Percentiles rank a stretch among this genome's conserved stretches.
phyloP scores from a whole-genome alignment of 2,888 invertebrate genomes.

The Coelinius sp. region DNA sequence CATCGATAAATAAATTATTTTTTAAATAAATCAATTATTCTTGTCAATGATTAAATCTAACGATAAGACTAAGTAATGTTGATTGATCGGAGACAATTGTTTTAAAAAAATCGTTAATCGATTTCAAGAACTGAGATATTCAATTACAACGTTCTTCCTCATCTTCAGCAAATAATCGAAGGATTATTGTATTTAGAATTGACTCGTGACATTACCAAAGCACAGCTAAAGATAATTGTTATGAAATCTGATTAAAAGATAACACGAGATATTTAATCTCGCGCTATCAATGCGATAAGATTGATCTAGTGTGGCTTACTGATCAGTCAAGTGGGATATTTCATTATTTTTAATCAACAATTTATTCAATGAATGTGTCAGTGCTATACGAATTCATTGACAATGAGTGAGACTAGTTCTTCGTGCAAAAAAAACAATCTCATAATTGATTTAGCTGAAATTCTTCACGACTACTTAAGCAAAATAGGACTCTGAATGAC shows the following conservation, averaged over 20 bases:
- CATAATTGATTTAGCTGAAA: too few species aligned
- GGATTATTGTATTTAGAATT: neutral
- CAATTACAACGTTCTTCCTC: neutral
- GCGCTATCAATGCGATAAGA: neutral
- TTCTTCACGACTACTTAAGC: too few species aligned
- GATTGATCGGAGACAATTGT: neutral
- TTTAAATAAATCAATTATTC: constrained; percentile 34
- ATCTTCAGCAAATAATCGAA: neutral
- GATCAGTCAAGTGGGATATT: neutral
- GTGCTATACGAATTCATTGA: too few species aligned
- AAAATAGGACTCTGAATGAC: too few species aligned
- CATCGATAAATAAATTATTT: constrained; percentile 37
- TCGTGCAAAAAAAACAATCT: too few species aligned
- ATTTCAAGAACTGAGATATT: neutral
- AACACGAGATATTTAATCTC: neutral
- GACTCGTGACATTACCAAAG: neutral
- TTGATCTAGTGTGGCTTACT: neutral
- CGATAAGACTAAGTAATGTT: too few species aligned
- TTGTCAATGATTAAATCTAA: neutral
- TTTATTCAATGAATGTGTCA: too few species aligned
- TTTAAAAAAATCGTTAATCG: neutral
- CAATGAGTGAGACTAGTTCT: too few species aligned
- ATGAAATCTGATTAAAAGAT: neutral
- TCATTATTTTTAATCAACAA: too few species aligned
- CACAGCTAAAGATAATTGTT: neutral